Percentiles rank a stretch among this genome's conserved stretches.
Conservation (phyloP, 2,888 invertebrate genomes). For the Smittia aterrima region DNA sequence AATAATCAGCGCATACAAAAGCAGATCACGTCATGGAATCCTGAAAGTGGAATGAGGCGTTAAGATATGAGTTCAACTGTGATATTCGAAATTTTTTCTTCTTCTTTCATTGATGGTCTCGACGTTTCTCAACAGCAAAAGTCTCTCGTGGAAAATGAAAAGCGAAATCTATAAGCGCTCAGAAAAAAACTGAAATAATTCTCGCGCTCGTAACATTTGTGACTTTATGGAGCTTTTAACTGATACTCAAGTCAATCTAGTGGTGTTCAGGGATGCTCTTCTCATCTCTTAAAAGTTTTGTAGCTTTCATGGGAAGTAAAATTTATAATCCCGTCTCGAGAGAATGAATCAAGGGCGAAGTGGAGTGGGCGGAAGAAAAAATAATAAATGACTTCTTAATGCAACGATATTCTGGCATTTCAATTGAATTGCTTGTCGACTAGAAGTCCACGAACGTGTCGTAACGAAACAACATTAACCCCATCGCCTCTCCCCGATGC, state of each 20-base stretch:
- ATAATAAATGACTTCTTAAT: slow-evolving; percentile 26
- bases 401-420: background rate
- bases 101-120: background rate
- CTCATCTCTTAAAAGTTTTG: background rate
- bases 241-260: background rate
- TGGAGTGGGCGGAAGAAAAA: background rate
- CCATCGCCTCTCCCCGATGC: background rate
- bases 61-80: background rate
- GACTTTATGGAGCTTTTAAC: slow-evolving; percentile 1
- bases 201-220: slow-evolving; percentile 7
- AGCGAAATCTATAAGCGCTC: too few species aligned
- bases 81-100: background rate
- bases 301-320: background rate
- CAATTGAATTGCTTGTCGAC: slow-evolving; percentile 7
- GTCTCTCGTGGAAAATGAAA: too few species aligned
- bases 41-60: background rate
- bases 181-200: too few species aligned
- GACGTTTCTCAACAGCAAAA: background rate
- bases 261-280: background rate
- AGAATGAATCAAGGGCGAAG: background rate
- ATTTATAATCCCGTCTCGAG: background rate
- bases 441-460: background rate
- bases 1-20: slow-evolving; percentile 30
- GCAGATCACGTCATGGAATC: slow-evolving; percentile 28
- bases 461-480: background rate